Conservation (phyloP, 2,113 vertebrate genomes). For the Xiphias gladius region DNA sequence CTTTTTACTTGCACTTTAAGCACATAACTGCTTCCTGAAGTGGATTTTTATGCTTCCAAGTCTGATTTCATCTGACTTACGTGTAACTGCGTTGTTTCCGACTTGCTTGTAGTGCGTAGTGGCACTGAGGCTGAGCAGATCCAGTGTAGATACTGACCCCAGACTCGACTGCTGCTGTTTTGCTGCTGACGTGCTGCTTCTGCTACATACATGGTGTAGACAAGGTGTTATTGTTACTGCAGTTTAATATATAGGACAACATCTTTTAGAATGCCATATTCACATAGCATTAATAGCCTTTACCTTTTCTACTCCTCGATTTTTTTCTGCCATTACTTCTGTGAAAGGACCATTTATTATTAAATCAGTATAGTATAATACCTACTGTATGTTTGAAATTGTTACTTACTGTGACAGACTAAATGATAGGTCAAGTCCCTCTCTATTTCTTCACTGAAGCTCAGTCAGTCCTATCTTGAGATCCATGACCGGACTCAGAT, state of each 20-base stretch:
- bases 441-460: constrained; percentile 47
- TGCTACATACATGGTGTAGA: not conserved
- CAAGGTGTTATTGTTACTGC: not conserved
- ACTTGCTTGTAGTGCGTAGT: not conserved
- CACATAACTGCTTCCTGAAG: not conserved
- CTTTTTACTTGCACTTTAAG: not conserved
- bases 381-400: constrained; percentile 13
- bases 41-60: not conserved
- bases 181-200: not conserved
- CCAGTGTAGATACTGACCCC: not conserved
- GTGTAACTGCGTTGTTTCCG: not conserved
- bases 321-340: not conserved
- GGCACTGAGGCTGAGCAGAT: not conserved
- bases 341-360: constrained; percentile 30
- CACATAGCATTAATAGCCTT: not conserved
- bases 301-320: not conserved
- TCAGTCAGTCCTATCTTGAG: constrained; percentile 62
- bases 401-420: constrained; percentile 21
- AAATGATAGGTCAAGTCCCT: constrained; percentile 24
- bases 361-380: not conserved
- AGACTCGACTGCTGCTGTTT: not conserved
- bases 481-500: constrained; percentile 62
- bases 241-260: not conserved
- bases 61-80: not conserved
- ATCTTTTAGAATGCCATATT: not conserved